Evolutionary conservation across 92 coral and sea anemone species (phyloP).

Genomic region (Zoanthus sansibaricus): DNA sequence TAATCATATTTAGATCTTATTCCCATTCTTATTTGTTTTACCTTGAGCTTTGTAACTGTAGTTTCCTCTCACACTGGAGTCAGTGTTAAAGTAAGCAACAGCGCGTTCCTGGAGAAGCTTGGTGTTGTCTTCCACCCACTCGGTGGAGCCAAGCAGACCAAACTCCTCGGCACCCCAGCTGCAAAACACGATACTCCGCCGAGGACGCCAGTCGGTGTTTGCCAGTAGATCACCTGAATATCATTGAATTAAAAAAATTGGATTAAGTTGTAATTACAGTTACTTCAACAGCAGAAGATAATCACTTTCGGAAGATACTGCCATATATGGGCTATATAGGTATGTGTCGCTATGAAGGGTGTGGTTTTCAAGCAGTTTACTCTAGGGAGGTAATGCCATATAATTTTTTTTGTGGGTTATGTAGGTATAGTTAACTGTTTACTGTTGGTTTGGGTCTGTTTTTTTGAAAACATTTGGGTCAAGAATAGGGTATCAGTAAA

Average conservation of each 20-base stretch:
- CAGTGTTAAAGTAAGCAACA: slow-evolving; percentile 77
- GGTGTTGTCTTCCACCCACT: slow-evolving; percentile 89
- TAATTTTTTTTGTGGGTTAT: too few relatives aligned
- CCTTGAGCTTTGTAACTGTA: slow-evolving; percentile 69
- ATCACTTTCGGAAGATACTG: too few relatives aligned
- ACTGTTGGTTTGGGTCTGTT: too few relatives aligned
- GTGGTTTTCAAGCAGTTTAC: too few relatives aligned
- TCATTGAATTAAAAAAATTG: background rate
- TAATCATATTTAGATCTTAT: too few relatives aligned
- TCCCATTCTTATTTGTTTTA: background rate
- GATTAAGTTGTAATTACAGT: background rate
- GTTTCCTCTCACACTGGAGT: slow-evolving; percentile 77
- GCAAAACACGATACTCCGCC: slow-evolving; percentile 84
- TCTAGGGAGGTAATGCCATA: too few relatives aligned
- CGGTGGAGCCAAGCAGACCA: slow-evolving; percentile 83
- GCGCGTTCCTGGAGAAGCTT: slow-evolving; percentile 74
- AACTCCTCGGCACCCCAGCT: slow-evolving; percentile 95
- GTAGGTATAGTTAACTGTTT: too few relatives aligned
- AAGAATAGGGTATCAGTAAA: too few relatives aligned
- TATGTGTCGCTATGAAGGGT: too few relatives aligned
- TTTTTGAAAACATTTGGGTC: too few relatives aligned
- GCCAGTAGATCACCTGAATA: slow-evolving; percentile 60
- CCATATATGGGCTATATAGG: too few relatives aligned
- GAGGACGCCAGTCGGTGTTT: slow-evolving; percentile 80
- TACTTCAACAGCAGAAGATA: too few relatives aligned